Evolutionary conservation across 1,140 invertebrate genomes (phyloP), one percentile per base, ranked within the genome.

Genomic region (Leptinotarsa defecta): DNA sequence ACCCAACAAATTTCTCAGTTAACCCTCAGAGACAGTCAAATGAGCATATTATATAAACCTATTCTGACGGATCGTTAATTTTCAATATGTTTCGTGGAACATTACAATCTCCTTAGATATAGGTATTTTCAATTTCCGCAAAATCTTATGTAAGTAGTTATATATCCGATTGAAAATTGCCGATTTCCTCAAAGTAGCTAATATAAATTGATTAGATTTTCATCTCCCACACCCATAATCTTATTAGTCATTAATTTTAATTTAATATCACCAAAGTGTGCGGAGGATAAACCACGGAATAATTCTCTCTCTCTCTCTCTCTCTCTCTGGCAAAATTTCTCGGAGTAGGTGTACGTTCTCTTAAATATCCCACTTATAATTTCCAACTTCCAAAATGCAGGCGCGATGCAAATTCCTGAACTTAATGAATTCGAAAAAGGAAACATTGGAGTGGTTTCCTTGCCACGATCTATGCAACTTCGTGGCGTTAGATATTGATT

Each of bases 191-290:
- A 57, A 77, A 77, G 76, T 65, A 74, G 48, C 62, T 68, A 27
- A 71, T 61, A 71, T 64, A 74, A 77, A 77, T 77, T 77, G 76
- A 77, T 77, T 77, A 74, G 67, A 77, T 77, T 77, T 77, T 77
- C 76, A 68, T 72, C 76, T 68, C 76, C 71, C 72, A 74, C 70
- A 74, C 34, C 27, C 71, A 65, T 74, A 77, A 77, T 77, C 76
- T 77, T 71, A 77, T 77, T 77, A 77, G 72, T 71, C 70, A 68
- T 76, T 77, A 77, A 77, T 77, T 77, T 77, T 77, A 77, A 74
- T 74, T 77, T 77, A 74, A 74, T 77, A 77, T 62, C 72, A 74
- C 72, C 65, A 61, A 73, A 65, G 68, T 72, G 61, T 72, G 64
- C 11, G 48, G 52, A 68, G 75, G 67, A 74, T 74, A 71, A 71